These are phyloP conservation scores for Melanchra persicariae DNA, from an alignment of 2,888 invertebrate genomes.

Conservation along the genomic window DNA sequence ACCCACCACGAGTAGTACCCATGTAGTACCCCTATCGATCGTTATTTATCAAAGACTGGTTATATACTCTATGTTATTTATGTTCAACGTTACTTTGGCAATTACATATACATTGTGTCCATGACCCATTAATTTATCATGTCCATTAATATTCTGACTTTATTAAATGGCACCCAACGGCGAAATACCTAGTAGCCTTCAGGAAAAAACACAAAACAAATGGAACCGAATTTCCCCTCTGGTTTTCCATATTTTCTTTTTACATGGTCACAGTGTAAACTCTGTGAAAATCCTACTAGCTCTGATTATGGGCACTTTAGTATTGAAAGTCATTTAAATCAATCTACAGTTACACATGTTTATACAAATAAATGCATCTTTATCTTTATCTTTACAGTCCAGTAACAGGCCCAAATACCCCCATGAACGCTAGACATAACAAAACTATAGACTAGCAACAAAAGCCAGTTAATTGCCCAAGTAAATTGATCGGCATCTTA, in stretches of 20 bases:
- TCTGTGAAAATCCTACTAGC: too few relatives aligned
- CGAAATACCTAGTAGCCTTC: too few relatives aligned
- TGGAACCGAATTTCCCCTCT: background rate
- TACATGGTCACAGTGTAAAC: background rate
- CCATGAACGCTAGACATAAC: constrained; percentile 1
- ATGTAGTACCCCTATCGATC: constrained; percentile 21
- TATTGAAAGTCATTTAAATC: background rate
- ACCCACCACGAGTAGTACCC: background rate
- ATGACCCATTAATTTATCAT: constrained; percentile 9
- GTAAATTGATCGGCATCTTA: constrained; percentile 9
- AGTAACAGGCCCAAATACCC: background rate
- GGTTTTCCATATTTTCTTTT: background rate
- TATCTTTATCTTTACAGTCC: background rate
- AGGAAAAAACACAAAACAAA: too few relatives aligned
- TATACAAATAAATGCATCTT: too few relatives aligned
- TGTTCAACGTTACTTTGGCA: constrained; percentile 8
- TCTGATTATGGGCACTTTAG: too few relatives aligned
- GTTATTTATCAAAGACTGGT: too few relatives aligned
- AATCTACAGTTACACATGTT: too few relatives aligned
- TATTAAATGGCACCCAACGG: background rate
- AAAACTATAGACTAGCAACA: constrained; percentile 7
- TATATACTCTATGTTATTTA: too few relatives aligned
- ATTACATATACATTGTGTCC: background rate
- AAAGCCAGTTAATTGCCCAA: constrained; percentile 8
- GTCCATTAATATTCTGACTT: background rate